phyloP scores from a whole-genome alignment of 2,113 vertebrate species.

The Lamprologus speciosus region DNA sequence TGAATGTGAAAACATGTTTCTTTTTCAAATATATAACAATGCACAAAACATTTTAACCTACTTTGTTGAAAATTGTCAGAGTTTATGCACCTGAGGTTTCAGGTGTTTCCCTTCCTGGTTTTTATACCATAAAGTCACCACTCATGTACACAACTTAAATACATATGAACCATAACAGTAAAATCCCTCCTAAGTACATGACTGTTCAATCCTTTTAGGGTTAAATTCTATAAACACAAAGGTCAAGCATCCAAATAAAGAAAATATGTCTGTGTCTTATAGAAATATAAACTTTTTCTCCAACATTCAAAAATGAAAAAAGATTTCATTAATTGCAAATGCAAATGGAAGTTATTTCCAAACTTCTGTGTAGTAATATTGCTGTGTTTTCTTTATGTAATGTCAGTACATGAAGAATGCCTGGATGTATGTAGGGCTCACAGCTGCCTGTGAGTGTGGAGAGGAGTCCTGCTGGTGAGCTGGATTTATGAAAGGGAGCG shows the following conservation, averaged over 20 bases:
- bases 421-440: neutral
- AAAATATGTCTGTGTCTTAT: neutral
- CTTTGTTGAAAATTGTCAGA: neutral
- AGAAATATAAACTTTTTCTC: neutral
- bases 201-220: neutral
- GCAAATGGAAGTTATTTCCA: neutral
- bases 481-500: slow-evolving; percentile 36
- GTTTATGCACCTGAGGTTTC: neutral
- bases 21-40: neutral
- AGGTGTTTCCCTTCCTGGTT: neutral
- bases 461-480: slow-evolving; percentile 10
- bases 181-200: neutral
- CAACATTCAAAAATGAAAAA: neutral
- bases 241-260: neutral
- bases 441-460: neutral
- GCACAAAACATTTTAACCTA: neutral
- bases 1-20: neutral
- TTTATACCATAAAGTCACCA: neutral
- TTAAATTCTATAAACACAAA: neutral
- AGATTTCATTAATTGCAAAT: neutral
- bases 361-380: neutral
- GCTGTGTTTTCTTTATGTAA: neutral
- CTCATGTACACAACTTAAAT: neutral
- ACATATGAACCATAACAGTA: neutral
- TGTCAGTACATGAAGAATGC: neutral